phyloP scores from a whole-genome alignment of 2,113 vertebrate genomes.

The Hemicordylus capensis region DNA sequence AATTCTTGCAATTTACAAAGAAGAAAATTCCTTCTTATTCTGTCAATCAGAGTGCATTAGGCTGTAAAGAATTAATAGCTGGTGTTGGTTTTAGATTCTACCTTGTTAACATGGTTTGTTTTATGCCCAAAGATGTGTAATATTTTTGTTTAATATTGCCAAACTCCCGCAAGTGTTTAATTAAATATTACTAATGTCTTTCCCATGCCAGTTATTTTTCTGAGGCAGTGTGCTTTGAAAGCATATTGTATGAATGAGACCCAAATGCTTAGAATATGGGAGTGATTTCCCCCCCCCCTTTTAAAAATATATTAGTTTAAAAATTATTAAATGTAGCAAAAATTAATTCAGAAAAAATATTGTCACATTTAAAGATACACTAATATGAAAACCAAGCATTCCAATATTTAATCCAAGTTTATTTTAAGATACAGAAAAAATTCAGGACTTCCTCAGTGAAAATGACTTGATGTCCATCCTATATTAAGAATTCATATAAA shows the following conservation, averaged over 20 bases:
- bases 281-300: neutral
- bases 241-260: neutral
- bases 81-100: neutral
- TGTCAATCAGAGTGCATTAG: neutral
- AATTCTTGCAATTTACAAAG: neutral
- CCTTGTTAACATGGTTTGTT: constrained; percentile 14
- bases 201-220: neutral
- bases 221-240: neutral
- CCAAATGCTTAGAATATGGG: neutral
- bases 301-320: too few species aligned
- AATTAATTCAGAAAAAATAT: too few species aligned
- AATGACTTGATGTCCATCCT: too few species aligned
- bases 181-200: neutral
- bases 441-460: too few species aligned
- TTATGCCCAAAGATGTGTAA: neutral
- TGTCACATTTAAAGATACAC: too few species aligned
- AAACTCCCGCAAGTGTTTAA: neutral
- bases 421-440: too few species aligned
- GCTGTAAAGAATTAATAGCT: neutral
- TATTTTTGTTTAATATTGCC: neutral
- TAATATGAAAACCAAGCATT: too few species aligned
- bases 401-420: too few species aligned
- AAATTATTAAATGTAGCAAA: too few species aligned
- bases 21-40: constrained; percentile 5
- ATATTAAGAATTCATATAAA: too few species aligned